phyloP scores from a whole-genome alignment of 2,113 vertebrate genomes.

The Xiphophorus maculatus region DNA sequence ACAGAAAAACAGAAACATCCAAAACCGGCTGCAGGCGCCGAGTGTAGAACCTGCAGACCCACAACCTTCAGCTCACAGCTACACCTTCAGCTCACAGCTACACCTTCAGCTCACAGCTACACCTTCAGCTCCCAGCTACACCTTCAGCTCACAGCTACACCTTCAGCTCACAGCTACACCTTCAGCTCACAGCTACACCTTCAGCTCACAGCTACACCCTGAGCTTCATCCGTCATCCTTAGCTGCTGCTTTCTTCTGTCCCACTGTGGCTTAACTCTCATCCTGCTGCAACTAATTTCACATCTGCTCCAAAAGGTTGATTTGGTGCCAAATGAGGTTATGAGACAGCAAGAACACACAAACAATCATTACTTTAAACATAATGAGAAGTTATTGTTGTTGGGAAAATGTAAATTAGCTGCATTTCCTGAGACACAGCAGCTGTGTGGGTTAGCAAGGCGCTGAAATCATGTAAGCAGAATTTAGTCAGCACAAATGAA shows the following conservation, averaged over 20 bases:
- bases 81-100: too few relatives aligned
- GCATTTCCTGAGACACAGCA: not conserved
- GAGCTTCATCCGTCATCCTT: not conserved
- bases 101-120: too few relatives aligned
- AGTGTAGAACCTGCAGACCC: slow-evolving; percentile 10
- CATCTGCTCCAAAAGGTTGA: slow-evolving; percentile 21
- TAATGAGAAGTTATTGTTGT: slow-evolving; percentile 19
- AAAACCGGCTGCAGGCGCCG: not conserved
- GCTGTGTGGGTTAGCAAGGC: not conserved
- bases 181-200: too few relatives aligned
- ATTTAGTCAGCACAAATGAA: not conserved
- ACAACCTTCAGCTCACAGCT: not conserved
- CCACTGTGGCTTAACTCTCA: slow-evolving; percentile 13
- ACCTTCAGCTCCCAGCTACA: too few relatives aligned
- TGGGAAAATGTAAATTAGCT: slow-evolving; percentile 11
- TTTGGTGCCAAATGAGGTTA: slow-evolving; percentile 7
- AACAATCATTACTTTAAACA: not conserved
- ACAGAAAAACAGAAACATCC: not conserved
- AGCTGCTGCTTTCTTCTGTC: slow-evolving; percentile 2
- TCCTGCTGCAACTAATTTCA: slow-evolving; percentile 20
- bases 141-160: too few relatives aligned
- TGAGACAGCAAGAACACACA: slow-evolving; percentile 2
- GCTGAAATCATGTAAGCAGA: not conserved
- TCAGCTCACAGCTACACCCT: too few relatives aligned
- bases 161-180: too few relatives aligned